Percentiles rank a stretch among this genome's conserved stretches.
These are phyloP conservation scores for Hycleus phaleratus DNA, from an alignment of 1,140 invertebrate species.

Conservation along the genomic window DNA sequence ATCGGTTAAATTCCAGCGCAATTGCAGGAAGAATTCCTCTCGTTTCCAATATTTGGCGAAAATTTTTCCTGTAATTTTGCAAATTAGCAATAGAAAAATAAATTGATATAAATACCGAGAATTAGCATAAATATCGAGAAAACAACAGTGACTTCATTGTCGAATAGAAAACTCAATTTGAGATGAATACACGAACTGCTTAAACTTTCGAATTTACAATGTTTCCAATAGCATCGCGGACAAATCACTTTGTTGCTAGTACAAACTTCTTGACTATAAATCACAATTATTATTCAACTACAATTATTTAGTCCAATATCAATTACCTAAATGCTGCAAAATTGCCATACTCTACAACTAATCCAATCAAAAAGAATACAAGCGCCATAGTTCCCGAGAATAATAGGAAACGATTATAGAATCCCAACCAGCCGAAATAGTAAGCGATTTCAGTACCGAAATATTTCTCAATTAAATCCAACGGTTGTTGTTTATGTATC, in stretches of 20 bases:
- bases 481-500: constrained; percentile 41
- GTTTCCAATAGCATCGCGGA: constrained; percentile 10
- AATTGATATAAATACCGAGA: constrained; percentile 60
- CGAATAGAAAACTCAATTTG: constrained; percentile 80
- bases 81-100: background rate
- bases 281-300: background rate
- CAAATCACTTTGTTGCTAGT: constrained; percentile 10
- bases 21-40: constrained; percentile 76
- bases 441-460: constrained; percentile 37
- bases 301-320: too few relatives aligned
- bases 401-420: constrained; percentile 32
- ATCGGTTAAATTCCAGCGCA: constrained; percentile 59
- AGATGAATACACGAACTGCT: constrained; percentile 38
- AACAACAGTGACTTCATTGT: constrained; percentile 85
- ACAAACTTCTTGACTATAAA: constrained; percentile 20
- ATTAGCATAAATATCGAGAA: constrained; percentile 96
- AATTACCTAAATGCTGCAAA: too few relatives aligned
- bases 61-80: constrained; percentile 52
- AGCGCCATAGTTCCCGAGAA: background rate
- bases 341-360: background rate
- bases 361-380: background rate
- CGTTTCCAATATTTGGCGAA: constrained; percentile 92
- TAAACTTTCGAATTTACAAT: constrained; percentile 14
- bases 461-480: constrained; percentile 28
- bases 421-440: constrained; percentile 45